These are phyloP conservation scores for Cacatua alba DNA, from an alignment of 2,113 vertebrate genomes.

Conservation along the genomic window DNA sequence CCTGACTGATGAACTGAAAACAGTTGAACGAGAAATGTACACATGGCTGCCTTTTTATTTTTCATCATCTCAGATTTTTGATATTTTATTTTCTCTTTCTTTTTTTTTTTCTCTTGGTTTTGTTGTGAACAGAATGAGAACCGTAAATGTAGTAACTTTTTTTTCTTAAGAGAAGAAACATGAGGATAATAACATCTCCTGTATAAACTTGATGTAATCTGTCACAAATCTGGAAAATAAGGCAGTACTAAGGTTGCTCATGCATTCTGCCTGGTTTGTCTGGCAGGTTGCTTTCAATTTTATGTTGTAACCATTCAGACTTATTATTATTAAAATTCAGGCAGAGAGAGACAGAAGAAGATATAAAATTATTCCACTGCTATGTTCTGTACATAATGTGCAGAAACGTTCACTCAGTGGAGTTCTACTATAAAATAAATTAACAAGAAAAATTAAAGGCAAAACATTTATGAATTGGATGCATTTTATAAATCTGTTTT, in stretches of 20 bases:
- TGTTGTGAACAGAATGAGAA: not conserved
- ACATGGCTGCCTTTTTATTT: not conserved
- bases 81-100: not conserved
- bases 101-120: not conserved
- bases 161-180: not conserved
- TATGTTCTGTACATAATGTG: not conserved
- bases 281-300: not conserved
- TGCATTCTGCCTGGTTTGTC: not conserved
- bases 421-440: conserved; percentile 22
- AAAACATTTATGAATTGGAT: not conserved
- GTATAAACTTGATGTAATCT: not conserved
- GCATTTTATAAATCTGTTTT: not conserved
- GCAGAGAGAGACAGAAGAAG: not conserved
- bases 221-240: not conserved
- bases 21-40: not conserved
- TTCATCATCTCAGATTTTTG: not conserved
- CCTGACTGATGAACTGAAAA: not conserved
- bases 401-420: not conserved
- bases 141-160: not conserved
- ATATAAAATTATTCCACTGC: not conserved
- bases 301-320: not conserved
- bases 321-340: conserved; percentile 18
- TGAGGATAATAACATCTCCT: not conserved
- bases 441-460: conserved; percentile 22
- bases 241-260: not conserved